Evolutionary conservation across 2,797 vertebrate genomes (phyloP).

Genomic region (Oreochromis grahami): DNA sequence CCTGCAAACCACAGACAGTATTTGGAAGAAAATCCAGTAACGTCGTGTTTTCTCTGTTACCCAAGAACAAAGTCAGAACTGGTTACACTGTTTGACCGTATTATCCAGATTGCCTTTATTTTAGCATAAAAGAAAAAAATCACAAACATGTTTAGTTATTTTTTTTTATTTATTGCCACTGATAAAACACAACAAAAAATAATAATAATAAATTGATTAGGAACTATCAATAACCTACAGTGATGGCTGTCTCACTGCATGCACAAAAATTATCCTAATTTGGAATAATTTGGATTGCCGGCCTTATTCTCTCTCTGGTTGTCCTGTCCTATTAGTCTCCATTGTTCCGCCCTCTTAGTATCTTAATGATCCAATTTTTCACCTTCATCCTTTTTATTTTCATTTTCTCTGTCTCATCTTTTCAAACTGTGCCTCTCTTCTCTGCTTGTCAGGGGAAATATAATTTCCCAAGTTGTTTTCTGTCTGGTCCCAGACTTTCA

Average conservation of each 20-base stretch:
- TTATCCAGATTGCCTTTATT: background rate
- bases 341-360: background rate
- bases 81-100: background rate
- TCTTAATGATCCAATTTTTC: conserved; percentile 17
- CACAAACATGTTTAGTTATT: background rate
- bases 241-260: background rate
- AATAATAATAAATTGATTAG: background rate
- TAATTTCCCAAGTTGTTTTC: conserved; percentile 30
- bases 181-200: background rate
- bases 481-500: conserved; percentile 19
- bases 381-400: background rate
- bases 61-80: background rate
- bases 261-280: background rate
- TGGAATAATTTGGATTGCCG: background rate
- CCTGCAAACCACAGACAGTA: background rate
- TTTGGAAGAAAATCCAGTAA: background rate
- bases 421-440: background rate
- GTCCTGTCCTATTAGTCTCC: background rate
- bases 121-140: background rate
- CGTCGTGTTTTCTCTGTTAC: background rate
- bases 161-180: background rate
- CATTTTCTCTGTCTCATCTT: background rate
- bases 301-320: background rate
- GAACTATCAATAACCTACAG: background rate
- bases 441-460: conserved; percentile 1